Percentiles rank a stretch among this genome's conserved stretches.
Evolutionary conservation across 2,113 vertebrate genomes (phyloP).

Genomic region (Neoarius graeffei): DNA sequence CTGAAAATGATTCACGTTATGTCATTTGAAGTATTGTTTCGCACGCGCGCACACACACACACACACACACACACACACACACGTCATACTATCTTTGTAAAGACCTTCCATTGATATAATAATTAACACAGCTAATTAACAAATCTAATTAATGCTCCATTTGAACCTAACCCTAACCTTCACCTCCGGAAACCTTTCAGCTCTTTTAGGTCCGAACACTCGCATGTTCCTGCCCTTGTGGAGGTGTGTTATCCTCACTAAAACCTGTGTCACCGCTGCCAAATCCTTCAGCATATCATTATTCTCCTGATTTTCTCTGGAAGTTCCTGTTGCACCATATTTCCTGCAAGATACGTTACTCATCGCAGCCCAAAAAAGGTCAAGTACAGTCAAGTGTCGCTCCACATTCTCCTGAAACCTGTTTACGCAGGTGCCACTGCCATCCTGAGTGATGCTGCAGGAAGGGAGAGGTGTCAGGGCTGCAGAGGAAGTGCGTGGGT

Average conservation of each 20-base stretch:
- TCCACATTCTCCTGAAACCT: too few species aligned
- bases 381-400: too few species aligned
- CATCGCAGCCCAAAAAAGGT: background rate
- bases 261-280: too few species aligned
- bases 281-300: background rate
- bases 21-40: too few species aligned
- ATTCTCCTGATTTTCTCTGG: background rate
- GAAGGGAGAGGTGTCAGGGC: background rate
- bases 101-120: background rate
- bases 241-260: background rate
- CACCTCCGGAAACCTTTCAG: background rate
- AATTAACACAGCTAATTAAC: too few species aligned
- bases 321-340: background rate
- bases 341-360: background rate
- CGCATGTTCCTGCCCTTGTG: background rate
- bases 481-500: background rate
- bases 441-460: background rate
- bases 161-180: background rate
- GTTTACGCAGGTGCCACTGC: background rate
- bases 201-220: background rate
- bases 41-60: too few species aligned
- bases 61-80: too few species aligned
- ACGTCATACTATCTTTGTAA: background rate
- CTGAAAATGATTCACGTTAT: too few species aligned
- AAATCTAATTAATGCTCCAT: too few species aligned